These are phyloP conservation scores for Alauda arvensis DNA, from an alignment of 2,797 vertebrate species.

Conservation along the genomic window DNA sequence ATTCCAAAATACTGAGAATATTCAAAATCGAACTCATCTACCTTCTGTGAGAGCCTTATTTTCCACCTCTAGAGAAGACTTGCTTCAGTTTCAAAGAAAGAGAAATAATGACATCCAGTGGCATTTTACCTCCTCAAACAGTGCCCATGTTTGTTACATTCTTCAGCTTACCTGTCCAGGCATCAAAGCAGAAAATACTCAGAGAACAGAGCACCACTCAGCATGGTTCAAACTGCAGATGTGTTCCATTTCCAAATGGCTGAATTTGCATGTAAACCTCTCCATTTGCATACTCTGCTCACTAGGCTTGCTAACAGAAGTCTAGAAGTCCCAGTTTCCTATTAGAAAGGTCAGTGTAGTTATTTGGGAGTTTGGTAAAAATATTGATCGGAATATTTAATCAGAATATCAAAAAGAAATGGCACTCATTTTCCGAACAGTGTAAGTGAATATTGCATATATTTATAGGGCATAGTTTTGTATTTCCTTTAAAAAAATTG, in stretches of 20 bases:
- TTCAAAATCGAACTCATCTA: background rate
- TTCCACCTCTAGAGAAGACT: background rate
- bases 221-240: background rate
- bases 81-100: background rate
- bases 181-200: background rate
- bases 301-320: background rate
- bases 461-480: background rate
- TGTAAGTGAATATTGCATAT: background rate
- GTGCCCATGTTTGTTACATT: background rate
- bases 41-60: slow-evolving; percentile 15
- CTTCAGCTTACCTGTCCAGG: background rate
- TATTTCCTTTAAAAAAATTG: background rate
- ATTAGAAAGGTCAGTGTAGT: background rate
- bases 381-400: background rate
- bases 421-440: background rate
- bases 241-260: background rate
- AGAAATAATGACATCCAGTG: slow-evolving; percentile 38
- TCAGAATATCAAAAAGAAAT: background rate
- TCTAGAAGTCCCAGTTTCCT: background rate
- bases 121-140: background rate
- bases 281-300: background rate
- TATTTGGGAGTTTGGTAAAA: background rate
- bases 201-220: background rate
- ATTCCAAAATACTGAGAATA: slow-evolving; percentile 9
- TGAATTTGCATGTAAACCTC: background rate